Evolutionary conservation across 2,797 vertebrate genomes (phyloP).

Genomic region (Phalanger gymnotis): DNA sequence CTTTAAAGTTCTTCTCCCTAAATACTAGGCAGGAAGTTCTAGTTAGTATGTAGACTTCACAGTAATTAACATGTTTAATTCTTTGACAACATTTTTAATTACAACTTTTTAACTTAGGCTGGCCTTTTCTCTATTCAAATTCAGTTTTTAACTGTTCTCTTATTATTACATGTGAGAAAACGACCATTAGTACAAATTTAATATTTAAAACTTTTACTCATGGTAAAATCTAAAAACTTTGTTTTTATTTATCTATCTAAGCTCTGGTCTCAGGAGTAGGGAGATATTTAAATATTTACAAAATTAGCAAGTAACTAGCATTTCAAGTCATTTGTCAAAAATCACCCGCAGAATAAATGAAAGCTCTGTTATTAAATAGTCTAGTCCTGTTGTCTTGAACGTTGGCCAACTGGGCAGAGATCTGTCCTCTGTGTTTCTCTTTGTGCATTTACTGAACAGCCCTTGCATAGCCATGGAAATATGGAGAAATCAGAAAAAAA

Average conservation of each 20-base stretch:
- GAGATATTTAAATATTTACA: neutral
- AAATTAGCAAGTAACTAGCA: slow-evolving; percentile 15
- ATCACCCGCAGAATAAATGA: slow-evolving; percentile 12
- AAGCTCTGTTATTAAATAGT: neutral
- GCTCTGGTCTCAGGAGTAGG: neutral
- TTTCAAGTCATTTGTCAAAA: slow-evolving; percentile 41
- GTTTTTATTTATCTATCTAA: slow-evolving; percentile 14
- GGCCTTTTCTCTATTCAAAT: neutral
- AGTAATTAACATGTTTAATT: slow-evolving; percentile 33
- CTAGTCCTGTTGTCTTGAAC: neutral
- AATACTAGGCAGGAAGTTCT: neutral
- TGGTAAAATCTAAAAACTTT: slow-evolving; percentile 6
- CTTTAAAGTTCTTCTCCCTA: slow-evolving; percentile 15
- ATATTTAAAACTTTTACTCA: slow-evolving; percentile 36
- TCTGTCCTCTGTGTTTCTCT: slow-evolving; percentile 57
- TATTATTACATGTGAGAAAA: slow-evolving; percentile 16
- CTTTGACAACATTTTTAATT: slow-evolving; percentile 14
- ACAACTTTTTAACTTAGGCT: slow-evolving; percentile 7
- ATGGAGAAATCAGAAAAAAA: slow-evolving; percentile 61
- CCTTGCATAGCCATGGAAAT: slow-evolving; percentile 61
- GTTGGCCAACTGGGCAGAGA: slow-evolving; percentile 25
- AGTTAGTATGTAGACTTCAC: neutral
- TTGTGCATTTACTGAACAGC: slow-evolving; percentile 65
- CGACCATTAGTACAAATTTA: slow-evolving; percentile 6
- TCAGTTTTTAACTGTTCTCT: slow-evolving; percentile 25